phyloP scores from a whole-genome alignment of 2,888 invertebrate genomes.

The Anoplius nigerrimus region DNA sequence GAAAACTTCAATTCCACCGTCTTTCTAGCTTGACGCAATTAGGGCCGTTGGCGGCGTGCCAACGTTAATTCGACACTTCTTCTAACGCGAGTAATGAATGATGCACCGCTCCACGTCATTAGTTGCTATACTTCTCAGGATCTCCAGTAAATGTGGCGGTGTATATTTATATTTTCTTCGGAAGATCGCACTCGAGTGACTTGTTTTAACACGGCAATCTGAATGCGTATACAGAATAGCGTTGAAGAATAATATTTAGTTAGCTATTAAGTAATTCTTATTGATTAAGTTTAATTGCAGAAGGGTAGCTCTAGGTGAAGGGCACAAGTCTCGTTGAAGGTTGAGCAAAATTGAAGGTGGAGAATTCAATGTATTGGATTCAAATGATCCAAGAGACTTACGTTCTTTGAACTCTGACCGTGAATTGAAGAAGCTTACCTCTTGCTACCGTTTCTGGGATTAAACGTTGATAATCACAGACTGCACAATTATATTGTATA shows the following conservation, averaged over 20 bases:
- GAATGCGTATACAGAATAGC: slow-evolving; percentile 32
- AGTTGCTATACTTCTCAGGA: slow-evolving; percentile 18
- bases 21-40: slow-evolving; percentile 54
- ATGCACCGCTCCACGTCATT: slow-evolving; percentile 13
- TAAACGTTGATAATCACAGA: slow-evolving; percentile 59
- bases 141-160: slow-evolving; percentile 16
- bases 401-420: too few relatives aligned
- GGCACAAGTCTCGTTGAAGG: too few relatives aligned
- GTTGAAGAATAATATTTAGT: slow-evolving; percentile 39
- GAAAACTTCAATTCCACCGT: slow-evolving; percentile 29
- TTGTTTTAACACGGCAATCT: slow-evolving; percentile 19
- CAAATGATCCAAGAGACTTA: too few relatives aligned
- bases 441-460: slow-evolving; percentile 48
- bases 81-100: slow-evolving; percentile 19
- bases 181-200: slow-evolving; percentile 20
- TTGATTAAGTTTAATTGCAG: slow-evolving; percentile 62
- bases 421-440: too few relatives aligned
- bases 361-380: too few relatives aligned
- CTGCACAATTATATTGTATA: slow-evolving; percentile 70
- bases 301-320: slow-evolving; percentile 23
- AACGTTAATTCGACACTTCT: too few relatives aligned
- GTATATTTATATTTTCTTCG: slow-evolving; percentile 22
- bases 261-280: slow-evolving; percentile 46
- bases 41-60: slow-evolving; percentile 61
- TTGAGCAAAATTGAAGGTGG: too few relatives aligned